These are phyloP conservation scores for Rhyacophila evoluta DNA, from an alignment of 2,888 invertebrate genomes.

Conservation along the genomic window DNA sequence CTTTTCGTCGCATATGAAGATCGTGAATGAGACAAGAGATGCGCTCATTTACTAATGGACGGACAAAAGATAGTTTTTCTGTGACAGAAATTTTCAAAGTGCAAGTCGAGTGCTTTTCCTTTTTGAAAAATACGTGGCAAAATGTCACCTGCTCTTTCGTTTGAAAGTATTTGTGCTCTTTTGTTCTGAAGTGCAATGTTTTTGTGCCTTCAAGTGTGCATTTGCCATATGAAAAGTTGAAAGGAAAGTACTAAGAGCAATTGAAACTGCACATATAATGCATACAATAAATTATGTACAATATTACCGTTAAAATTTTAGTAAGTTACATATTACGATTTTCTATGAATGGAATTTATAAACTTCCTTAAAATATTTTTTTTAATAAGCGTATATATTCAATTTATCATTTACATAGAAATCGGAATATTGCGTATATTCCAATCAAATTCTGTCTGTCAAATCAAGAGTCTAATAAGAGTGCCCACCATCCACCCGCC, in stretches of 20 bases:
- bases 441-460: no score
- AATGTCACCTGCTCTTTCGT: slow-evolving; percentile 8
- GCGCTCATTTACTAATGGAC: slow-evolving; percentile 43
- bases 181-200: neutral
- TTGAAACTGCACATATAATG: no score
- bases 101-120: neutral
- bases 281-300: no score
- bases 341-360: no score
- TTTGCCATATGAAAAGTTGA: neutral
- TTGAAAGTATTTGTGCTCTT: neutral
- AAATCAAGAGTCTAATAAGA: no score
- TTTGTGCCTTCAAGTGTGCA: slow-evolving; percentile 11
- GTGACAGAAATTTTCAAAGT: neutral
- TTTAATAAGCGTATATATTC: no score
- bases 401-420: no score
- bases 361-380: no score
- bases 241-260: neutral
- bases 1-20: neutral
- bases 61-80: slow-evolving; percentile 32
- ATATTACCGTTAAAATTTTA: no score
- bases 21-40: neutral
- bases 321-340: no score
- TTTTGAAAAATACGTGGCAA: neutral
- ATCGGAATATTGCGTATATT: no score
- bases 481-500: no score